phyloP scores from a whole-genome alignment of 2,888 invertebrate species.

The Drymonia ruficornis region DNA sequence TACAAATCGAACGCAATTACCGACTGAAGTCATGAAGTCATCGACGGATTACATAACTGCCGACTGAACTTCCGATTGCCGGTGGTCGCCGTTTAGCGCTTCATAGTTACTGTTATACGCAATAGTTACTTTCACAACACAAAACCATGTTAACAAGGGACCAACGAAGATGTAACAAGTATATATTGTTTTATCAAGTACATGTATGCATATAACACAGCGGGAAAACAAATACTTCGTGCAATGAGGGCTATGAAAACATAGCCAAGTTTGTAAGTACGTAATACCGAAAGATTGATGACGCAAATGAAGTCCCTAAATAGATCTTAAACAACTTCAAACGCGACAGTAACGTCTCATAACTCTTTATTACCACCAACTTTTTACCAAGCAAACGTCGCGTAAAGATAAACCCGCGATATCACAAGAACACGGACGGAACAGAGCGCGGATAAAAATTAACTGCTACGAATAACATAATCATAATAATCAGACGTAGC shows the following conservation, averaged over 20 bases:
- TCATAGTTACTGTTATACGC: background rate
- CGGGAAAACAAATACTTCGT: too few species aligned
- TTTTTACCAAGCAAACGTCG: slow-evolving; percentile 16
- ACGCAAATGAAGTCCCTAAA: slow-evolving; percentile 1
- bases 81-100: background rate
- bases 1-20: background rate
- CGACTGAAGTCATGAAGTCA: background rate
- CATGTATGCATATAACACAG: too few species aligned
- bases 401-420: slow-evolving; percentile 21
- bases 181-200: too few species aligned
- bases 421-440: slow-evolving; percentile 21
- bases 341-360: slow-evolving; percentile 13
- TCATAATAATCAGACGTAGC: slow-evolving; percentile 45
- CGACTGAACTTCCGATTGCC: background rate
- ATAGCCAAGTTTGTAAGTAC: too few species aligned
- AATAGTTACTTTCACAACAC: background rate
- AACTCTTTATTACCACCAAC: slow-evolving; percentile 6
- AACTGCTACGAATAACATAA: slow-evolving; percentile 43
- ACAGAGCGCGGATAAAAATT: slow-evolving; percentile 26
- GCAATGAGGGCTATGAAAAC: too few species aligned
- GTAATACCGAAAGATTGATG: background rate
- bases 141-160: background rate
- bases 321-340: slow-evolving; percentile 12
- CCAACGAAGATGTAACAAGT: too few species aligned
- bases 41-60: background rate